Percentiles rank a stretch among this genome's conserved stretches.
phyloP scores from a whole-genome alignment of 2,797 vertebrate species.

The Epinephelus coioides region DNA sequence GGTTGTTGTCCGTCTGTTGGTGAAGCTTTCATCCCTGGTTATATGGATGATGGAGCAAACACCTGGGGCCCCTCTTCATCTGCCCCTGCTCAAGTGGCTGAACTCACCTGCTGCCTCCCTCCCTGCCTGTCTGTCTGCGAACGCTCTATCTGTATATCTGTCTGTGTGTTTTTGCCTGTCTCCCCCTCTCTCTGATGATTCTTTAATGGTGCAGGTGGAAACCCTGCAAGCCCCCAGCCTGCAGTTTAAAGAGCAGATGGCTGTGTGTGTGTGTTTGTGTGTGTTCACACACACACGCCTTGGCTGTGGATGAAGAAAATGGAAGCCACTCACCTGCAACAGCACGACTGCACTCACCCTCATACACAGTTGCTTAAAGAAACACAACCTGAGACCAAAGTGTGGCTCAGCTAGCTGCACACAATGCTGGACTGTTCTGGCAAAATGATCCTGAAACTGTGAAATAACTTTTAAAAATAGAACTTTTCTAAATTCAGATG shows the following conservation, averaged over 20 bases:
- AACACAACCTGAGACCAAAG: conserved; percentile 11
- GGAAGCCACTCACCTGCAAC: conserved; percentile 36
- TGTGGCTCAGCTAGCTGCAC: background rate
- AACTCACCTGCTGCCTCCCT: conserved; percentile 74
- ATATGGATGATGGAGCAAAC: conserved; percentile 79
- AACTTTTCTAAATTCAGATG: background rate
- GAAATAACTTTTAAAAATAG: background rate
- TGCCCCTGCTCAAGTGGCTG: conserved; percentile 68
- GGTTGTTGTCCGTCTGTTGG: conserved; percentile 66
- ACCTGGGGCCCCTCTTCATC: conserved; percentile 81
- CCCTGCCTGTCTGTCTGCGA: conserved; percentile 23
- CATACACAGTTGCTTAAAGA: conserved; percentile 12
- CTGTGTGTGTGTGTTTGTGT: conserved; percentile 19
- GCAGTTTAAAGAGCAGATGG: conserved; percentile 39
- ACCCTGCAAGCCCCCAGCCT: conserved; percentile 31
- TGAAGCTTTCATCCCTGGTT: conserved; percentile 80
- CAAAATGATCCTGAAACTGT: background rate
- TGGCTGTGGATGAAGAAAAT: conserved; percentile 36
- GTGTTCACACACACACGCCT: conserved; percentile 10
- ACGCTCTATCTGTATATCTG: conserved; percentile 21
- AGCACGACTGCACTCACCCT: conserved; percentile 25
- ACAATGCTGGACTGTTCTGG: background rate
- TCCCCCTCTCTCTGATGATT: conserved; percentile 37
- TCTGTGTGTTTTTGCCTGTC: conserved; percentile 12
- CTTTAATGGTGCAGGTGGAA: conserved; percentile 54